Conservation (phyloP, 2,797 vertebrate genomes). For the Rhinatrema bivittatum region DNA sequence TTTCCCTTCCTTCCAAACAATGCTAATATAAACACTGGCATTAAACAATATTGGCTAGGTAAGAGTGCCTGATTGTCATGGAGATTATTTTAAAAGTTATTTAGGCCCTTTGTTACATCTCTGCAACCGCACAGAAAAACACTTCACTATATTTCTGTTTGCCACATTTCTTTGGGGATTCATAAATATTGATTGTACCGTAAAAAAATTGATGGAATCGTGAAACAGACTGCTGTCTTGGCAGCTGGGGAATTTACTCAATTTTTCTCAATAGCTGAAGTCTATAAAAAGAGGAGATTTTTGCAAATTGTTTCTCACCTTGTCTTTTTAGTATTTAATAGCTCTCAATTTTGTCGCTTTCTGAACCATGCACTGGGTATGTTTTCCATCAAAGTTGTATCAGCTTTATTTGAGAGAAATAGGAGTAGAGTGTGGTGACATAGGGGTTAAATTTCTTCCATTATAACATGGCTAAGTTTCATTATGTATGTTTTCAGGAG, state of each 20-base stretch:
- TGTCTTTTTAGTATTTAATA: constrained; percentile 75
- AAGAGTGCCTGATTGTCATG: constrained; percentile 66
- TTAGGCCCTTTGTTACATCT: constrained; percentile 61
- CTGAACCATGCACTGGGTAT: constrained; percentile 43
- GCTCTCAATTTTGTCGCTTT: constrained; percentile 61
- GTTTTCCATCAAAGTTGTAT: constrained; percentile 58
- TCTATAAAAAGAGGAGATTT: constrained; percentile 80
- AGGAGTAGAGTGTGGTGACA: constrained; percentile 32
- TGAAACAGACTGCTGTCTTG: constrained; percentile 78
- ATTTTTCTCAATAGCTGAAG: constrained; percentile 76
- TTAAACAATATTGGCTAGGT: constrained; percentile 65
- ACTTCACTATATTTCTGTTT: constrained; percentile 81
- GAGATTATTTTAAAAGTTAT: constrained; percentile 77
- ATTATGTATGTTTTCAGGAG: too few relatives aligned
- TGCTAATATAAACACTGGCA: constrained; percentile 55
- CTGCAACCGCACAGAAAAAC: constrained; percentile 70
- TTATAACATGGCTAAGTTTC: constrained; percentile 5
- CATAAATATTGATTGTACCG: constrained; percentile 98
- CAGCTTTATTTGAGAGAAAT: constrained; percentile 52
- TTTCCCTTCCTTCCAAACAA: constrained; percentile 30
- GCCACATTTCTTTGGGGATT: constrained; percentile 89
- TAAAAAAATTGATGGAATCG: constrained; percentile 95
- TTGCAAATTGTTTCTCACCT: constrained; percentile 77
- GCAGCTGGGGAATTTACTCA: constrained; percentile 84
- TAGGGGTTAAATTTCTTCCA: constrained; percentile 39